Conservation (phyloP, 2,888 invertebrate species). For the Agrotis puta region DNA sequence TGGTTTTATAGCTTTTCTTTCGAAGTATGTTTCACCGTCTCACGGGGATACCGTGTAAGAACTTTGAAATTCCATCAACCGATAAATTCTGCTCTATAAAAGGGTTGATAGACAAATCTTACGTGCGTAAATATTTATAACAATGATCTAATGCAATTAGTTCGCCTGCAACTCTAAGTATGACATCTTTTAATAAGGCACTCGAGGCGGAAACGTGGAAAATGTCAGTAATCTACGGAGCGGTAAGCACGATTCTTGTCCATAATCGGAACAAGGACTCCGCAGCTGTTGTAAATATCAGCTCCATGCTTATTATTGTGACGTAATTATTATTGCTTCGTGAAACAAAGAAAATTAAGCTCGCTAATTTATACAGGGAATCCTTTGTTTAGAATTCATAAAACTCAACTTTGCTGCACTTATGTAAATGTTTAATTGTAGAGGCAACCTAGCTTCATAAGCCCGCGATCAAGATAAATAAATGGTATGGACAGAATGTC, state of each 20-base stretch:
- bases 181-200: constrained; percentile 89
- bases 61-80: constrained; percentile 23
- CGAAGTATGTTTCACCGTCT: constrained; percentile 20
- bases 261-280: constrained; percentile 90
- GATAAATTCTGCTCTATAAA: constrained; percentile 25
- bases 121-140: constrained; percentile 58
- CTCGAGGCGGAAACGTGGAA: constrained; percentile 89
- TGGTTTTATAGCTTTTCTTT: constrained; percentile 25
- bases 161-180: constrained; percentile 68
- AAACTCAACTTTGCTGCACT: constrained; percentile 58
- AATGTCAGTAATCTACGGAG: constrained; percentile 88
- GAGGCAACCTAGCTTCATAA: constrained; percentile 67
- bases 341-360: constrained; percentile 87
- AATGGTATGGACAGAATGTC: constrained; percentile 79
- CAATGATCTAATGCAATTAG: constrained; percentile 61
- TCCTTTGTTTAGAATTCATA: constrained; percentile 74
- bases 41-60: constrained; percentile 15
- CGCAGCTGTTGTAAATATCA: constrained; percentile 89
- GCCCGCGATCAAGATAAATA: constrained; percentile 74
- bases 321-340: constrained; percentile 84
- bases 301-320: constrained; percentile 86
- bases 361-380: constrained; percentile 72
- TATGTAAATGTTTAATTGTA: constrained; percentile 67
- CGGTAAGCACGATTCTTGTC: constrained; percentile 88
- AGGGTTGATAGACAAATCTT: constrained; percentile 36